Evolutionary conservation across 2,113 vertebrate genomes (phyloP), one percentile per base, ranked within the genome.

Genomic region (Pungitius pungitius): DNA sequence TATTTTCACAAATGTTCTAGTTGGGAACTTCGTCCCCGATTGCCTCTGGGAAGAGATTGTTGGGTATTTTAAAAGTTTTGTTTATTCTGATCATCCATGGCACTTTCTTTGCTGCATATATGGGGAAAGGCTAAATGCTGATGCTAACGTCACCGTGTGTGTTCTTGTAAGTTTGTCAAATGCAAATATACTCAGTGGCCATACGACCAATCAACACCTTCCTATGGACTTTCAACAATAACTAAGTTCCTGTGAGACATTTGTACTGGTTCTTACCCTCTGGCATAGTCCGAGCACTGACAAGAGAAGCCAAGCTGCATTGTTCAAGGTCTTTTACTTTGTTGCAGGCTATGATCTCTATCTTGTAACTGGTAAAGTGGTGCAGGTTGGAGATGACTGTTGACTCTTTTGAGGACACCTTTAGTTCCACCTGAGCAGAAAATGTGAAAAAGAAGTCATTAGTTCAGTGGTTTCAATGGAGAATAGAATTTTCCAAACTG

Each of bases 261-360:
- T 49, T 69, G 56, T 8, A 11, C 22, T 3, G 0, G 35, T 30
- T 43, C 88, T 88, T 82, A 99, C 98, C 95, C 90, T 98, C 96
- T 0, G 98, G 98, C 96, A 99, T 95, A 54, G 98, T 99, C 78
- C 97, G 93, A 43, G 97, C 97, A 2, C 95, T 97, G 92, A 98
- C 95, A 0, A 95, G 98, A 1, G 96, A 94, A 0, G 96, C 95
- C 60, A 97, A 93, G 1, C 98, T 97, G 89, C 98, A 99, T 71
- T 90, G 91, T 0, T 92, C 80, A 1, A 83, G 77, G 1, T 96
- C 95, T 0, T 86, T 76, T 0, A 90, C 93, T 6, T 97, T 93
- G 91, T 99, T 99, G 85, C 98, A 99, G 3, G 97, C 97, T 56
- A 96, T 96, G 75, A 99, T 95, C 92, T 99, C 97, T 0, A 99